Evolutionary conservation across 2,113 vertebrate species (phyloP).

Genomic region (Gambusia holbrooki): DNA sequence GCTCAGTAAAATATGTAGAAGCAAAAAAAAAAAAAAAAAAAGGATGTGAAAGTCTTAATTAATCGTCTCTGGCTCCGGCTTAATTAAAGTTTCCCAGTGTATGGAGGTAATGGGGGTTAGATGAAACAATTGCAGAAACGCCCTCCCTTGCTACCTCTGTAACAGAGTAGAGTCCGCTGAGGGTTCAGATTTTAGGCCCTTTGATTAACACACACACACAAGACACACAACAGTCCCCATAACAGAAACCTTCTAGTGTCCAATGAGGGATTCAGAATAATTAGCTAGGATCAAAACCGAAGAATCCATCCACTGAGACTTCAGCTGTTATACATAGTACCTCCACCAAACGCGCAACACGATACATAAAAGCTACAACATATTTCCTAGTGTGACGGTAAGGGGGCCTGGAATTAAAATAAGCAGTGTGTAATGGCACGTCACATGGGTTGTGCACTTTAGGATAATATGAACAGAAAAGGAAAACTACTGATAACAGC

Average conservation of each 20-base stretch:
- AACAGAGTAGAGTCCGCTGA: constrained; percentile 42
- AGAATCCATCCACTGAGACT: constrained; percentile 68
- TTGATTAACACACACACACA: constrained; percentile 55
- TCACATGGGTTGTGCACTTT: constrained; percentile 11
- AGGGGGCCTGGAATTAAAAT: no score
- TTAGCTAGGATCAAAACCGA: constrained; percentile 72
- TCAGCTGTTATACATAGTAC: constrained; percentile 43
- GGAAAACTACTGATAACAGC: no score
- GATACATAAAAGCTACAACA: background rate
- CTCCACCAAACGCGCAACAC: constrained; percentile 48
- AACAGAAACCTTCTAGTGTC: constrained; percentile 57
- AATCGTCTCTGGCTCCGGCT: constrained; percentile 61
- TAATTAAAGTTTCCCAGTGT: constrained; percentile 76
- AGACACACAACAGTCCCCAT: constrained; percentile 29
- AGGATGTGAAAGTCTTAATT: constrained; percentile 65
- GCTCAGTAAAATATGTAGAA: constrained; percentile 49
- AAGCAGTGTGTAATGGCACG: background rate
- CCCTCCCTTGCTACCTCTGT: constrained; percentile 40
- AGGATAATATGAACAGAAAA: background rate
- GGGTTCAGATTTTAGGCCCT: constrained; percentile 37
- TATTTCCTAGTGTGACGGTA: constrained; percentile 28
- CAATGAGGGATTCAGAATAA: constrained; percentile 70
- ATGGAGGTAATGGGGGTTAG: constrained; percentile 70
- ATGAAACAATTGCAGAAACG: constrained; percentile 56
- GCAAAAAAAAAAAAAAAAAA: constrained; percentile 51